phyloP scores from a whole-genome alignment of 1,140 invertebrate species.

The Leptinotarsa defecta region DNA sequence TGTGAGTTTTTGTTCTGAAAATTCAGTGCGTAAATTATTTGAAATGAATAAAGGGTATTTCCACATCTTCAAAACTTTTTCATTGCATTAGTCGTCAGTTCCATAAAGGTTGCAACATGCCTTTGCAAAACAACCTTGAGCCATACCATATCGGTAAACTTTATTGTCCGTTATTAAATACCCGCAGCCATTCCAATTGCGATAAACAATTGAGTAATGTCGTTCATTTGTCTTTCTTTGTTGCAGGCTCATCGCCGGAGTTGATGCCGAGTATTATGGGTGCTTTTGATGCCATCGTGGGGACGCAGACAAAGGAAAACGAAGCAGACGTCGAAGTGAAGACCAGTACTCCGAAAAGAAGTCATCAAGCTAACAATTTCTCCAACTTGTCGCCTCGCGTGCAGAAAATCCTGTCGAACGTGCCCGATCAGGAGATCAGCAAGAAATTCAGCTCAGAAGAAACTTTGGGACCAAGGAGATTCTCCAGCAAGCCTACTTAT shows the following conservation, averaged over 20 bases:
- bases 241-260: slow-evolving; percentile 53
- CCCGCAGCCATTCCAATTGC: slow-evolving; percentile 10
- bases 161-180: slow-evolving; percentile 18
- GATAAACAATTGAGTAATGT: slow-evolving; percentile 19
- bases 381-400: slow-evolving; percentile 63
- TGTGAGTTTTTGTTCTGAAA: too few relatives aligned
- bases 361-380: slow-evolving; percentile 54
- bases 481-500: slow-evolving; percentile 61
- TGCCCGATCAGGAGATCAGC: slow-evolving; percentile 57
- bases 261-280: slow-evolving; percentile 56
- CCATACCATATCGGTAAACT: slow-evolving; percentile 22
- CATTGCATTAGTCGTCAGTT: neutral
- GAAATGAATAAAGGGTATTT: too few relatives aligned
- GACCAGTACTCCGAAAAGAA: slow-evolving; percentile 41
- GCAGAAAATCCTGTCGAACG: slow-evolving; percentile 63
- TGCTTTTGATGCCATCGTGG: slow-evolving; percentile 53
- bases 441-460: slow-evolving; percentile 58
- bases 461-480: slow-evolving; percentile 51
- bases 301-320: slow-evolving; percentile 34
- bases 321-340: slow-evolving; percentile 29
- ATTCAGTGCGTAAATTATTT: too few relatives aligned
- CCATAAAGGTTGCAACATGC: slow-evolving; percentile 10
- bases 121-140: slow-evolving; percentile 13
- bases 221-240: slow-evolving; percentile 1
- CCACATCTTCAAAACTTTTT: too few relatives aligned